Evolutionary conservation across 2,113 vertebrate genomes (phyloP), one percentile per base, ranked within the genome.

Genomic region (Daboia siamensis): DNA sequence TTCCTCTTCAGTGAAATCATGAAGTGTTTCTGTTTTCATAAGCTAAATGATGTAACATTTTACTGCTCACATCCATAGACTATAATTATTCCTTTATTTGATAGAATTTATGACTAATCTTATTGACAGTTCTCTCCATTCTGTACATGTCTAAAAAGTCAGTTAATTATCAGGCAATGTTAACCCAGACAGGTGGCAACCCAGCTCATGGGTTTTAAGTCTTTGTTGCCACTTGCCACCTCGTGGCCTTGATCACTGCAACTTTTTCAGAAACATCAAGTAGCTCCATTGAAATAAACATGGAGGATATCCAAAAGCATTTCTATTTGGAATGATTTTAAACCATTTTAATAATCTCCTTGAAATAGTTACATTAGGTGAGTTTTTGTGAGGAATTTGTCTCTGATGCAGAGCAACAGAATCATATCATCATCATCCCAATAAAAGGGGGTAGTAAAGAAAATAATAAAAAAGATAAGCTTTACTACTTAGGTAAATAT

Each of bases 1-100:
- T 96, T 94, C 94, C 96, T 96, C 96, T 95, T 95, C 93, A 92
- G 24, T 54, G 92, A 93, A 96, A 95, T 95, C 96, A 93, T 93
- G 91, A 93, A 95, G 86, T 93, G 96, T 95, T 95, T 93, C 91
- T 93, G 92, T 92, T 94, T 90, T 52, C 51, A 90, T 15, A 54
- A 94, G 93, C 94, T 74, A 39, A 93, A 92, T 96, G 61, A 91
- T 80, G 6, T 88, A 95, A 96, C 96, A 92, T 69, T 88, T 46
- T 1, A 57, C 94, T 95, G 44, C 93, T 26, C 93, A 88, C 94
- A 91, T 96, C 93, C 93, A 89, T 57, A 94, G 92, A 87, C 86
- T 91, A 8, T 95, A 95, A 96, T 96, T 94, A 93, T 94, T 94
- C 88, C 89, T 93, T 93, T 87, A 44, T 93, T 61, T 94, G 92